Evolutionary conservation across 2,797 vertebrate species (phyloP).

Genomic region (Acrossocheilus wenchowensis): DNA sequence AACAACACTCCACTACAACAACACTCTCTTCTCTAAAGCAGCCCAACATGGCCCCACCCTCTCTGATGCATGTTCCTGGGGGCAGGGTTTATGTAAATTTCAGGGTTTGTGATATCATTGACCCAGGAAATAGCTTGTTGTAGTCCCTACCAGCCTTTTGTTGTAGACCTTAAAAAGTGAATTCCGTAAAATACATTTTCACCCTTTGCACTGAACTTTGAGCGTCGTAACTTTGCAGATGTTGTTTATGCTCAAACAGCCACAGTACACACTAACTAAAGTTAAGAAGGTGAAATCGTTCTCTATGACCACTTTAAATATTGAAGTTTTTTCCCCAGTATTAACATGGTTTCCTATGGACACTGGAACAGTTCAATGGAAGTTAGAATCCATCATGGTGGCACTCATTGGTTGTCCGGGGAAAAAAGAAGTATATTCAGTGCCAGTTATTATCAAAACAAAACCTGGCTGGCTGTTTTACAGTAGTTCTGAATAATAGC

Average conservation of each 20-base stretch:
- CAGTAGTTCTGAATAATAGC: conserved; percentile 73
- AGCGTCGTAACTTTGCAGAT: background rate
- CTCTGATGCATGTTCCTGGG: too few relatives aligned
- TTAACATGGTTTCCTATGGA: background rate
- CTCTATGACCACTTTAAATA: background rate
- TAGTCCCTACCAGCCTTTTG: too few relatives aligned
- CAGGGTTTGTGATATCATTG: too few relatives aligned
- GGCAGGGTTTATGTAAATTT: too few relatives aligned
- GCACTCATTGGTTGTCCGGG: background rate
- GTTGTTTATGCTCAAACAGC: background rate
- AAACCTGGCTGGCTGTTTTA: conserved; percentile 72
- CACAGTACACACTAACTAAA: background rate
- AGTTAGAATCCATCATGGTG: background rate
- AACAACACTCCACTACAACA: too few relatives aligned
- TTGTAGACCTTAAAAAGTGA: too few relatives aligned
- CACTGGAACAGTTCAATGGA: background rate
- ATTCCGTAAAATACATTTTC: too few relatives aligned
- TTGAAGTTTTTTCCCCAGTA: background rate
- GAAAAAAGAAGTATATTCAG: background rate
- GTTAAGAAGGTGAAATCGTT: background rate
- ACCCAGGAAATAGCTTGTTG: too few relatives aligned
- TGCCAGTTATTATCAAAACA: conserved; percentile 69
- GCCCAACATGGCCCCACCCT: too few relatives aligned
- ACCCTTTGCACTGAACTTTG: too few relatives aligned
- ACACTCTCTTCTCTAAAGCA: too few relatives aligned